Base-by-base conservation (phyloP, 2,888 invertebrate genomes). In the Eurytoma adleriae region DNA sequence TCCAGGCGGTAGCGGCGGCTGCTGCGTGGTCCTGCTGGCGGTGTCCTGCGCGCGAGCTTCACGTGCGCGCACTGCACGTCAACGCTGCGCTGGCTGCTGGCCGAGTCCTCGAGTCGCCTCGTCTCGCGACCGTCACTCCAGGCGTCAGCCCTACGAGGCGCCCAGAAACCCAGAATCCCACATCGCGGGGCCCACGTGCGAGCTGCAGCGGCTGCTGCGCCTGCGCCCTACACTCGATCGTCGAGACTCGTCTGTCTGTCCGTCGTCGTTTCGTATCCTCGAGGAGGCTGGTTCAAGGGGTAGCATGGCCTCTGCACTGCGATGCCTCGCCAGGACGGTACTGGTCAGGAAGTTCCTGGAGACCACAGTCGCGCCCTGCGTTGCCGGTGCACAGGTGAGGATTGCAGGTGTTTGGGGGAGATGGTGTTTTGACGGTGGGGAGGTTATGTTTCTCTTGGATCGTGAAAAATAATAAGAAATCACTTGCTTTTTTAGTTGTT, bases 251-350 rank as follows among this genome's bases (percentile, higher is more conserved):
- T 27, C 18, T 14, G 14, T 2, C 16, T 1, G 62, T 62, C n/a
- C 30, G 30, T 20, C 27, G 27, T 3, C 24, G 14, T 18, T 12
- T 61, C 10, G 62, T 61, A 12, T 30, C 3, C 10, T n/a, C n/a
- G 40, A 10, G 40, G 20, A 24, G 20, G 24, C n/a, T n/a, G 4
- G 10, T 64, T 14, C n/a, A 40, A 48, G 62, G 50, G 57, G 66
- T 77, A 66, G 57, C 64, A 77, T 77, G 77, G 57, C 70, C 50
- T 27, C 10, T 2, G 27, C 57, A 27, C 54, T 77, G n/a, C 64
- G 54, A n/a, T 56, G 7, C 10, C 27, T 71, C 0, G 57, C n/a
- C 12, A 50, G 57, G 12, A 50, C 62, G 1, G 18, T 20, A 3
- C 30, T n/a, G 30, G 7, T n/a, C 18, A 56, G 40, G 12, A 50